Base-by-base conservation (phyloP, 2,888 invertebrate genomes). In the Tipula unca region DNA sequence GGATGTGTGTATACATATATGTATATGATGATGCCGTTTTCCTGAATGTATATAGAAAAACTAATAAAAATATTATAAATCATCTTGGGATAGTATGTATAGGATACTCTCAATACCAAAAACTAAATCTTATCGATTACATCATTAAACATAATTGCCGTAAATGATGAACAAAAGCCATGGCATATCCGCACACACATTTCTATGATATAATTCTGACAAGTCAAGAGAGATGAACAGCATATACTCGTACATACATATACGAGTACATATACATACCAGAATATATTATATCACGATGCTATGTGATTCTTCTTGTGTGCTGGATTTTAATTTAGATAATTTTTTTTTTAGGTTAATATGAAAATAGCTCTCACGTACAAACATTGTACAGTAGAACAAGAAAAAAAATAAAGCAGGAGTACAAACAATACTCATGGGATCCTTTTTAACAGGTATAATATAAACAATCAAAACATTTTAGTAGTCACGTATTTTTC, bases 261-360 rank as follows among this genome's bases (percentile, higher is more conserved):
- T 48, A 48, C n/a, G n/a, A 17, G 39, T 48, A 48, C 39, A 39
- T 17, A 48, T 17, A 10, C 39, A 39, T 48, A 48, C 48, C 3
- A 48, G 48, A n/a, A 48, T 48, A 17, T 17, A 32, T 36, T 35
- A 35, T 39, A 39, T 13, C 1, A 69, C 25, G 69, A 69, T 25
- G 69, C 20, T 69, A 69, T 69, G 69, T 69, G 69, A 69, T 69
- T 20, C 69, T 25, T 25, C 25, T 69, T 69, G 25, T 69, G 69
- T 69, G 69, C 69, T 69, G 69, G 69, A 25, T 69, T 69, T 20
- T 69, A 69, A 69, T 69, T 69, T 69, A 69, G 69, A 69, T 69
- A 69, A 69, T 69, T 69, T 69, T 69, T n/a, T n/a, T 69, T 69
- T 69, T 69, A 69, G 69, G 69, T 69, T 69, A 69, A 69, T 69